These are phyloP conservation scores for Glossosoma conforme DNA, from an alignment of 1,140 invertebrate species.

Conservation along the genomic window DNA sequence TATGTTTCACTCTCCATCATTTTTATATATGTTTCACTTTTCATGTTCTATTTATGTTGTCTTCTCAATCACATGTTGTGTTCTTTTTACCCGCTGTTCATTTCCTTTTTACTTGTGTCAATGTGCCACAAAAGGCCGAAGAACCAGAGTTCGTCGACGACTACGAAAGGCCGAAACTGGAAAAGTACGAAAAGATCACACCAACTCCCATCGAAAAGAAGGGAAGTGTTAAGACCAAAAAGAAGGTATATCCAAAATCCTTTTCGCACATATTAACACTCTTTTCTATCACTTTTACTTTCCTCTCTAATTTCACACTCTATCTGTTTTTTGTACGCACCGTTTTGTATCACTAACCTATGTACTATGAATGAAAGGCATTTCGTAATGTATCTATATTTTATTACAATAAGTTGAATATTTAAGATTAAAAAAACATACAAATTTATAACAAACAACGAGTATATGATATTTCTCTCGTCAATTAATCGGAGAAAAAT, in stretches of 20 bases:
- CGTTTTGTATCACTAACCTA: too few relatives aligned
- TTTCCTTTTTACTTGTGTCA: too few relatives aligned
- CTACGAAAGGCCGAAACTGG: constrained; percentile 49
- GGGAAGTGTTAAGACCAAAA: constrained; percentile 32
- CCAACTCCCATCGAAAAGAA: constrained; percentile 38
- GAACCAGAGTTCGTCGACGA: constrained; percentile 43
- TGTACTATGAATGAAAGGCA: too few relatives aligned
- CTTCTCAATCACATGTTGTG: not conserved
- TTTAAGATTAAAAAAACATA: too few relatives aligned
- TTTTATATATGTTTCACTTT: too few relatives aligned
- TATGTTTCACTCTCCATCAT: too few relatives aligned
- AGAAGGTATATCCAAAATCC: constrained; percentile 13
- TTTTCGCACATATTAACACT: not conserved
- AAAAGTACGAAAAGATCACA: constrained; percentile 44
- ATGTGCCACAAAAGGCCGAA: constrained; percentile 35
- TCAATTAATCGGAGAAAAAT: too few relatives aligned
- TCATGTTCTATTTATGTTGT: constrained; percentile 3
- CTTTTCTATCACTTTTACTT: not conserved
- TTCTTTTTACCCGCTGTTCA: not conserved
- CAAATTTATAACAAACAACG: too few relatives aligned
- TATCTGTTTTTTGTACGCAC: too few relatives aligned
- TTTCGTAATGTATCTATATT: too few relatives aligned
- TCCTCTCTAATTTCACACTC: not conserved
- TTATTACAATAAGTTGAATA: too few relatives aligned
- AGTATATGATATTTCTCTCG: too few relatives aligned